These are phyloP conservation scores for Apostichopus californicus DNA, from an alignment of 35 echinoderm and acorn worm species.

Conservation along the genomic window DNA sequence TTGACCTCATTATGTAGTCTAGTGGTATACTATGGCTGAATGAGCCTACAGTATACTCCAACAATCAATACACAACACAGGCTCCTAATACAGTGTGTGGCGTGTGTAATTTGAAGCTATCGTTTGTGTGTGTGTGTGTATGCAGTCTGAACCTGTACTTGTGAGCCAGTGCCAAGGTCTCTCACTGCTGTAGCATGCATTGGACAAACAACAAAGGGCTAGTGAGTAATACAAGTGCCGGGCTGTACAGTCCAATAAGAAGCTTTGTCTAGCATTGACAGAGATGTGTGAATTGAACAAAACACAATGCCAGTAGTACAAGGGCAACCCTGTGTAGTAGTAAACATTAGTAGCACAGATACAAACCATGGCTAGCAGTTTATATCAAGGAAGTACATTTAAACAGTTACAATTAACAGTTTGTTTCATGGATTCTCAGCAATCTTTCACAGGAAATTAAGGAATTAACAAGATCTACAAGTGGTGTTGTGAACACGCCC, in stretches of 20 bases:
- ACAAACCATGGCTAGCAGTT: background rate
- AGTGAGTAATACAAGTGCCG: conserved; percentile 4
- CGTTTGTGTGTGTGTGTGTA: conserved; percentile 15
- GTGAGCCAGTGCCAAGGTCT: conserved; percentile 35
- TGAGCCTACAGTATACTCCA: conserved; percentile 17
- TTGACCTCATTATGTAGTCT: conserved; percentile 51
- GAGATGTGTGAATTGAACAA: conserved; percentile 28
- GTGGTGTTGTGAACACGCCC: conserved; percentile 19
- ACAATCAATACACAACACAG: conserved; percentile 25
- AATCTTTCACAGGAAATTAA: conserved; percentile 5
- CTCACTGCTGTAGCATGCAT: background rate
- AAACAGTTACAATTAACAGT: background rate
- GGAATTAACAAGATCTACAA: background rate
- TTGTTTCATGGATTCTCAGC: background rate
- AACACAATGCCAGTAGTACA: background rate
- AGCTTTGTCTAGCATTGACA: conserved; percentile 35
- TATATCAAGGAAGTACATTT: background rate
- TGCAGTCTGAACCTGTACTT: conserved; percentile 8
- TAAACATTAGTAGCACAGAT: background rate
- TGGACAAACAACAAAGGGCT: conserved; percentile 44
- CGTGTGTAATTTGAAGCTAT: conserved; percentile 38
- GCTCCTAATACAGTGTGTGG: background rate
- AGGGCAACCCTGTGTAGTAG: background rate
- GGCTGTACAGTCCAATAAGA: background rate
- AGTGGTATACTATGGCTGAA: conserved; percentile 34